Evolutionary conservation across 1,140 invertebrate genomes (phyloP).

Genomic region (Pseudomyrmex flavicornis): DNA sequence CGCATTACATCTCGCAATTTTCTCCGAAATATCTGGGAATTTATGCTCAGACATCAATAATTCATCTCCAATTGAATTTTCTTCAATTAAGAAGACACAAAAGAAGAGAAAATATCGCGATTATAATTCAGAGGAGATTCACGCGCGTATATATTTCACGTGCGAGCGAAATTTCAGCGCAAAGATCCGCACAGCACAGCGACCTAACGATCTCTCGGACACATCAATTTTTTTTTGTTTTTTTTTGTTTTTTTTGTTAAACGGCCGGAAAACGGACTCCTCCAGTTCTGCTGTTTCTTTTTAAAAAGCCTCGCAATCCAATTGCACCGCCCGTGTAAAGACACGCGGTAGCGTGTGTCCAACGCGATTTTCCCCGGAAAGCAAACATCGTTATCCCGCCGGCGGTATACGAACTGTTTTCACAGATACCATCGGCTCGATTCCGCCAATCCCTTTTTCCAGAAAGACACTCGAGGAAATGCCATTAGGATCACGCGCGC

Average conservation of each 20-base stretch:
- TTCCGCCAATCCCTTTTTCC: conserved; percentile 36
- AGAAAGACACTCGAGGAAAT: conserved; percentile 48
- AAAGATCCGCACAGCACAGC: too few relatives aligned
- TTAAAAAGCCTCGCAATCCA: conserved; percentile 16
- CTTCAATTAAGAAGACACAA: too few relatives aligned
- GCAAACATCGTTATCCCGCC: conserved; percentile 42
- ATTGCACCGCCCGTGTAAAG: conserved; percentile 44
- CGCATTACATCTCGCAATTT: conserved; percentile 7
- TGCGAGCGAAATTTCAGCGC: too few relatives aligned
- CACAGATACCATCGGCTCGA: conserved; percentile 34
- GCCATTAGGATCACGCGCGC: conserved; percentile 48
- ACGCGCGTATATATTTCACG: too few relatives aligned
- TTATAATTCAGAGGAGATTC: too few relatives aligned
- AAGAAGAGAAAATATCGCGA: too few relatives aligned
- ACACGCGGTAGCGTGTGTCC: conserved; percentile 47
- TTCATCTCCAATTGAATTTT: too few relatives aligned
- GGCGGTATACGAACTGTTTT: conserved; percentile 17
- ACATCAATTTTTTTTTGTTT: not conserved
- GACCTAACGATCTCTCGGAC: not conserved
- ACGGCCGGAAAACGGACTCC: not conserved
- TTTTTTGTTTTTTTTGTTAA: not conserved
- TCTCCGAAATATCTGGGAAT: not conserved
- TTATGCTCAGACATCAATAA: not conserved
- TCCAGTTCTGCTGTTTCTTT: not conserved
- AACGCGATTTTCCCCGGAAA: conserved; percentile 37